Evolutionary conservation across 2,797 vertebrate species (phyloP).

Genomic region (Propithecus deckenii): DNA sequence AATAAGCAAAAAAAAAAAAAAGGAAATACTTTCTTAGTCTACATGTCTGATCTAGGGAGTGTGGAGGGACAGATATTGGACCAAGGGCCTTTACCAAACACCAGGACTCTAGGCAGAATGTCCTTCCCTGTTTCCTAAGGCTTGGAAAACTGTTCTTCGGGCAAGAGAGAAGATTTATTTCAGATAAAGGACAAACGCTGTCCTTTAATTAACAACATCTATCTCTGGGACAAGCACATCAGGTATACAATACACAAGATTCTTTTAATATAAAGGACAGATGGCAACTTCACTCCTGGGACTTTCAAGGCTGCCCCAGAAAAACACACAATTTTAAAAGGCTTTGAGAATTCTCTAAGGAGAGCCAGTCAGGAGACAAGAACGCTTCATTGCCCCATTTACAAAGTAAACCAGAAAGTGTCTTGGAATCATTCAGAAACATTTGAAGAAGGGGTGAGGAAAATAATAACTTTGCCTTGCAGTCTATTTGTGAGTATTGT

Average conservation of each 20-base stretch:
- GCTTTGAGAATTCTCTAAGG: conserved; percentile 83
- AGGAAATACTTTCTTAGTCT: background rate
- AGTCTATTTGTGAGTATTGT: background rate
- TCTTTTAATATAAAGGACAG: conserved; percentile 88
- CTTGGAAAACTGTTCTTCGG: conserved; percentile 33
- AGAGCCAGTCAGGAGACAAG: conserved; percentile 62
- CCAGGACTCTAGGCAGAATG: background rate
- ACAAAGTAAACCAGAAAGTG: conserved; percentile 72
- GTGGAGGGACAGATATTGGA: background rate
- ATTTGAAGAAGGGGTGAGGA: background rate
- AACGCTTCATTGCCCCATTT: conserved; percentile 66
- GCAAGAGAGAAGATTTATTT: conserved; percentile 68
- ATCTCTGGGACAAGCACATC: conserved; percentile 88
- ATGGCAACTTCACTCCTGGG: conserved; percentile 86
- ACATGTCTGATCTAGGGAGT: background rate
- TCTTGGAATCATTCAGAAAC: conserved; percentile 56
- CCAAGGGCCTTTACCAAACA: background rate
- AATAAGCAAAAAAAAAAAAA: background rate
- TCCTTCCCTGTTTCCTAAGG: conserved; percentile 54
- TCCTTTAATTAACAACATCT: conserved; percentile 88
- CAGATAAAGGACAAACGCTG: conserved; percentile 83
- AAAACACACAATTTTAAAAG: conserved; percentile 85
- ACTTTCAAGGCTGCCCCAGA: conserved; percentile 83
- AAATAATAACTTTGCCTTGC: background rate
- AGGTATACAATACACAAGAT: conserved; percentile 84